Evolutionary conservation across 2,888 invertebrate genomes (phyloP), one percentile per base, ranked within the genome.

Genomic region (Andrena flavipes): DNA sequence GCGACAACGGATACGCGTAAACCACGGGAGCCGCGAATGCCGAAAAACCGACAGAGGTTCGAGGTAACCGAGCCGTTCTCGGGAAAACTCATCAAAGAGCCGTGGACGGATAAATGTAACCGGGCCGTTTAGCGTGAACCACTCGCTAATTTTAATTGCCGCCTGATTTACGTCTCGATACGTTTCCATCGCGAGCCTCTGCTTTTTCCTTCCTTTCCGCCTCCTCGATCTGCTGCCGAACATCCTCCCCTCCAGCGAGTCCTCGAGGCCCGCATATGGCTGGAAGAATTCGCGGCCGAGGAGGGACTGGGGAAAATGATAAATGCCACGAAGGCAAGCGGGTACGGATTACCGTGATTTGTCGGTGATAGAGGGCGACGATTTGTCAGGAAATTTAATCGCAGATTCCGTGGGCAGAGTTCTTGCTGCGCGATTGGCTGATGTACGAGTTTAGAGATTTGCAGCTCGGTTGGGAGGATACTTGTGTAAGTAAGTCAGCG

Each of bases 1-100:
- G 92, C 92, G 93, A 93, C 92, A 94, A 93, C 93, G 92, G 93
- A 93, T 93, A 93, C 92, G 92, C 91, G 91, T 91, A 91, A 92
- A 91, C 92, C 89, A 89, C 79, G 85, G 7, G 51, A 75, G 84
- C 81, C 82, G 87, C 87, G 87, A 90, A 90, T 87, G 87, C 79
- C 85, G 88, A 88, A 88, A 88, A 88, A 87, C 86, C 83, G 86
- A 82, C 87, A 65, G 81, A 81, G 74, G 63, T 67, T 82, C 75
- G 77, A 60, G 78, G 73, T 77, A 84, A 80, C 83, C 78, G 83
- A 68, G 76, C 62, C 85, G 86, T 91, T 92, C 92, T 88, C 87
- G 88, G 87, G 91, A 91, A 91, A 90, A 88, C 85, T 90, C 93
- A 92, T 93, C 94, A 94, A 93, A 93, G 93, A 91, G 85, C 88